phyloP scores from a whole-genome alignment of 2,113 vertebrate genomes.

The Etia nguti region DNA sequence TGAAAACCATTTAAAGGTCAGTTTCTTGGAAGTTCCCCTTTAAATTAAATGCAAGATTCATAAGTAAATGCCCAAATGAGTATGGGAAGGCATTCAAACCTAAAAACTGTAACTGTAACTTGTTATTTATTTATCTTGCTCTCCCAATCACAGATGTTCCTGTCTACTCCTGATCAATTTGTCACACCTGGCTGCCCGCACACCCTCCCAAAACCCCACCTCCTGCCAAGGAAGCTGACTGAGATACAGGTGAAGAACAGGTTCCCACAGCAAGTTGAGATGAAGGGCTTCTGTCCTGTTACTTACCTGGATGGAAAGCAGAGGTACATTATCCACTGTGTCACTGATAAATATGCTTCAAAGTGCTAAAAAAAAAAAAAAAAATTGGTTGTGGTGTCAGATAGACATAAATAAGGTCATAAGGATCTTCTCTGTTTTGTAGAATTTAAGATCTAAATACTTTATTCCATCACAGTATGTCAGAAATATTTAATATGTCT shows the following conservation, averaged over 20 bases:
- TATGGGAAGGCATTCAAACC: background rate
- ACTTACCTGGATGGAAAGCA: slow-evolving; percentile 86
- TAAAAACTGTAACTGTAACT: fast-evolving
- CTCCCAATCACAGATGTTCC: slow-evolving; percentile 77
- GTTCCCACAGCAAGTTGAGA: slow-evolving; percentile 81
- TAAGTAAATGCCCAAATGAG: background rate
- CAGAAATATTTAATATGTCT: background rate
- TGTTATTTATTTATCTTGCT: background rate
- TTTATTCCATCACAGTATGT: background rate
- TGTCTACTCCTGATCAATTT: slow-evolving; percentile 80
- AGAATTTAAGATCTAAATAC: background rate
- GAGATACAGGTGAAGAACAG: slow-evolving; percentile 75
- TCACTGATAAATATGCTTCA: background rate
- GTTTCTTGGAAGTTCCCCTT: background rate
- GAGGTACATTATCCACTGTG: slow-evolving; percentile 70
- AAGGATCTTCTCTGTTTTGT: background rate
- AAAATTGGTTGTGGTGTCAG: background rate
- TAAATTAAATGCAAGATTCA: background rate
- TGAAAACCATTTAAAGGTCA: slow-evolving; percentile 79
- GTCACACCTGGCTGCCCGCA: slow-evolving; percentile 78
- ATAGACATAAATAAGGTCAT: background rate
- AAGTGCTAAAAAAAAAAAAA: background rate
- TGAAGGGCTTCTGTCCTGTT: slow-evolving; percentile 91
- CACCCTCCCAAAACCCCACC: slow-evolving; percentile 73
- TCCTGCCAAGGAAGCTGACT: slow-evolving; percentile 80